Evolutionary conservation across 2,113 vertebrate genomes (phyloP).

Genomic region (Hepsetus odoe): DNA sequence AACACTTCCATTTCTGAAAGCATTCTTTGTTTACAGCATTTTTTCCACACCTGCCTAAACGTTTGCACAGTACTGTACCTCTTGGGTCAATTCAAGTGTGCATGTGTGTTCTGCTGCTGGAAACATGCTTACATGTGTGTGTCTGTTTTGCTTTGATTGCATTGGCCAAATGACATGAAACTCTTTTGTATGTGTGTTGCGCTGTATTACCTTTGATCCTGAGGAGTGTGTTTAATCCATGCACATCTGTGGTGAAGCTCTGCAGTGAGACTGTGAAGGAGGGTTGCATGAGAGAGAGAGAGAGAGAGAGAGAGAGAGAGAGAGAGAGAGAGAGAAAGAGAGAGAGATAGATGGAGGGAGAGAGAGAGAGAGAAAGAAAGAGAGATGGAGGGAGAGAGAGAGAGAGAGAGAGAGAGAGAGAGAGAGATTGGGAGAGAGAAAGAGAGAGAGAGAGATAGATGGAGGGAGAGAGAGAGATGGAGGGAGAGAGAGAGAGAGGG

Average conservation of each 20-base stretch:
- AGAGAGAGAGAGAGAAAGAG: no score
- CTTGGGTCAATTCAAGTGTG: not conserved
- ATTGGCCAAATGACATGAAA: conserved; percentile 17
- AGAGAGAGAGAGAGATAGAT: no score
- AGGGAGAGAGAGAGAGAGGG: no score
- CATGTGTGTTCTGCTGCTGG: not conserved
- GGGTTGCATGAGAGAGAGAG: conserved; percentile 22
- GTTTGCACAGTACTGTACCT: no score
- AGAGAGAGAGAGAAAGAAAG: no score
- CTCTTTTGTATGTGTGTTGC: not conserved
- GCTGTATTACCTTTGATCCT: conserved; percentile 24
- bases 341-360: not conserved
- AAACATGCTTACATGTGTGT: not conserved
- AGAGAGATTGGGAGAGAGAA: not conserved
- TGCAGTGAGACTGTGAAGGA: not conserved
- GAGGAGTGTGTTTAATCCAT: not conserved
- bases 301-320: conserved; percentile 16
- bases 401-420: not conserved
- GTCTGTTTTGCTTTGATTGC: not conserved
- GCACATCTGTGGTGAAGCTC: not conserved
- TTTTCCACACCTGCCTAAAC: no score
- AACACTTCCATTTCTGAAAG: no score
- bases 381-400: not conserved
- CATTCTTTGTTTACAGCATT: no score
- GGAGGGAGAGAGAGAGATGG: no score